Conservation (phyloP, 2,797 vertebrate species). For the Graptemys geographica region DNA sequence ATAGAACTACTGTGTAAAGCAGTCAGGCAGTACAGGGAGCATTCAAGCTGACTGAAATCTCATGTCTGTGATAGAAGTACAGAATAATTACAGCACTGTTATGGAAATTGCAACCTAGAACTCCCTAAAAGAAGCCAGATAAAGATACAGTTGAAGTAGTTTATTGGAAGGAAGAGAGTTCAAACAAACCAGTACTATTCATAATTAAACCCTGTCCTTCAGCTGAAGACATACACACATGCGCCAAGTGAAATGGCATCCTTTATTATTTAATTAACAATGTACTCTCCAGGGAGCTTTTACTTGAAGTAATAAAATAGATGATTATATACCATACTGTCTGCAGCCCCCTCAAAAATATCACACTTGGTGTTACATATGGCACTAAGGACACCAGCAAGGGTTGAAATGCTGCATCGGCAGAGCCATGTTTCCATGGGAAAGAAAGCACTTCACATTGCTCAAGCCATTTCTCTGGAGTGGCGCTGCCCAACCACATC, state of each 20-base stretch:
- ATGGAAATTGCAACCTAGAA: neutral
- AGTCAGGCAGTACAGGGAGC: neutral
- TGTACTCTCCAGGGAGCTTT: neutral
- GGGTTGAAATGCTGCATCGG: neutral
- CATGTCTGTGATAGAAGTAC: neutral
- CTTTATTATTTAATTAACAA: neutral
- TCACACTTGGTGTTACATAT: neutral
- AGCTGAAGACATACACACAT: neutral
- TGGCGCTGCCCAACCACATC: neutral
- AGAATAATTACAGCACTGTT: neutral
- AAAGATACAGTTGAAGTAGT: neutral
- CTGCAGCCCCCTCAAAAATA: neutral
- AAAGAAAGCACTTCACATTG: neutral
- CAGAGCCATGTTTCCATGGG: neutral
- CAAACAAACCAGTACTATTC: neutral
- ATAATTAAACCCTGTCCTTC: neutral
- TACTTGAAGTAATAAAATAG: neutral
- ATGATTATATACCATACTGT: neutral
- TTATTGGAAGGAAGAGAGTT: neutral
- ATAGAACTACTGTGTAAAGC: neutral
- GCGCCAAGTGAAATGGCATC: neutral
- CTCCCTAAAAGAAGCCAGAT: neutral
- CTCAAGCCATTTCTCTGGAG: neutral
- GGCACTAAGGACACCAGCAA: neutral
- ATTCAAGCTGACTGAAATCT: neutral